A percentile compares a stretch with the other conserved stretches of the same genome.
phyloP scores from a whole-genome alignment of 2,113 vertebrate genomes.

The Lepidothrix coronata region DNA sequence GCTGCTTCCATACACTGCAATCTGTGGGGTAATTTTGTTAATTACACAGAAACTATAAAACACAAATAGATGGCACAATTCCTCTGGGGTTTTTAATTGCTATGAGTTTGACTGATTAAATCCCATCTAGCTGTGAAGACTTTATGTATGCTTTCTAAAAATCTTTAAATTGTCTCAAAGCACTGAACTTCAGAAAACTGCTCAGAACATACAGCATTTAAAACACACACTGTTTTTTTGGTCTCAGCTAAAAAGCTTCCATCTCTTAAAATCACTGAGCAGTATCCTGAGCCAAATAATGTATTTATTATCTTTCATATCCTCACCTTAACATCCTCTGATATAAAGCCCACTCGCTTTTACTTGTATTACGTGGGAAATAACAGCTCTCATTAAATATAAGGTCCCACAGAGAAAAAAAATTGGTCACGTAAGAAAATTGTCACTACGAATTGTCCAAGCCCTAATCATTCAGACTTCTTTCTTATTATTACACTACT shows the following conservation, averaged over 20 bases:
- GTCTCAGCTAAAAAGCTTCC: background rate
- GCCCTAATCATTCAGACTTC: background rate
- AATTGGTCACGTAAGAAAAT: accelerated
- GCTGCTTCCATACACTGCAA: background rate
- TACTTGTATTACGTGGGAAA: background rate
- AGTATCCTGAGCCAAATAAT: background rate
- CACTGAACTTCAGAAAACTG: background rate
- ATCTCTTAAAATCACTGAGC: background rate
- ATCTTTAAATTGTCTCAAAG: background rate
- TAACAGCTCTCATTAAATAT: background rate
- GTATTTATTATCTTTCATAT: background rate
- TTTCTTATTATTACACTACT: background rate
- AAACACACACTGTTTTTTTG: background rate
- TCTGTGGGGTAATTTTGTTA: background rate
- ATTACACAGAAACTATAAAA: background rate
- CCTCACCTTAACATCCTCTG: background rate
- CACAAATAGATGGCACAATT: background rate
- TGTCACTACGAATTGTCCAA: background rate
- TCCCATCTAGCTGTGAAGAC: background rate
- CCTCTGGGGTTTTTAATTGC: background rate
- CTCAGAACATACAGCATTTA: background rate
- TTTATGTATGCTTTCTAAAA: background rate
- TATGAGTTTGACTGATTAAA: background rate
- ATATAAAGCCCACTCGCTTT: background rate
- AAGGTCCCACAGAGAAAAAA: background rate